phyloP scores from a whole-genome alignment of 2,888 invertebrate genomes.

The Spatulosminthurus flaviceps region DNA sequence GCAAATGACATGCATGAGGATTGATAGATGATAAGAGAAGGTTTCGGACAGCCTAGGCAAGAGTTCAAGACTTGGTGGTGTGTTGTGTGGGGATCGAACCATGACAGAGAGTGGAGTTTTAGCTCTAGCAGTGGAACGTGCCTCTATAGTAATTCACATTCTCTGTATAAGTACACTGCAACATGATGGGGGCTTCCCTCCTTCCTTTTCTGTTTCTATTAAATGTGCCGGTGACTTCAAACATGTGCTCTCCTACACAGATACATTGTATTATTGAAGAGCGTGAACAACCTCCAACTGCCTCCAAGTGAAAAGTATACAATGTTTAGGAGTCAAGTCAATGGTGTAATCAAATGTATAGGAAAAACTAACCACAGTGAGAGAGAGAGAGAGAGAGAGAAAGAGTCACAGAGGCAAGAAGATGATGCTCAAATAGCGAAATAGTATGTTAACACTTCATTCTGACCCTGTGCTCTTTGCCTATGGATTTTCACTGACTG shows the following conservation, averaged over 20 bases:
- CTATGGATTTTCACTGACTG: neutral
- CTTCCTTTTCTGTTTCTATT: neutral
- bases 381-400: neutral
- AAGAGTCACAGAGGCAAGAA: slow-evolving; percentile 12
- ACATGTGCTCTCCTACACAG: neutral
- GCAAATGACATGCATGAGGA: slow-evolving; percentile 45
- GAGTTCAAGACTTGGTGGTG: slow-evolving; percentile 30
- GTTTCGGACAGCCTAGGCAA: slow-evolving; percentile 23
- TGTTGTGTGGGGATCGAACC: slow-evolving; percentile 42
- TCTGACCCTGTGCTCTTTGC: too few relatives aligned
- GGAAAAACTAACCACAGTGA: neutral
- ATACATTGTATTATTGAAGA: slow-evolving; percentile 9
- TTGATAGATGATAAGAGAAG: slow-evolving; percentile 43
- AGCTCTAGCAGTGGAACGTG: slow-evolving; percentile 15
- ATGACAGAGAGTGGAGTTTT: slow-evolving; percentile 22
- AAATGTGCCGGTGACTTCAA: neutral
- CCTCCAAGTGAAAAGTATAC: neutral
- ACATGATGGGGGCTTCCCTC: neutral
- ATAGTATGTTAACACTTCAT: slow-evolving; percentile 19
- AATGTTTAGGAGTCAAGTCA: too few relatives aligned
- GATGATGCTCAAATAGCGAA: slow-evolving; percentile 2
- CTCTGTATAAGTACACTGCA: neutral
- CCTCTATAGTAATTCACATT: neutral
- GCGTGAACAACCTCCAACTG: slow-evolving; percentile 4
- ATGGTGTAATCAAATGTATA: neutral